Conservation (phyloP, 1,140 invertebrate genomes). For the Pseudomyrmex sp. region DNA sequence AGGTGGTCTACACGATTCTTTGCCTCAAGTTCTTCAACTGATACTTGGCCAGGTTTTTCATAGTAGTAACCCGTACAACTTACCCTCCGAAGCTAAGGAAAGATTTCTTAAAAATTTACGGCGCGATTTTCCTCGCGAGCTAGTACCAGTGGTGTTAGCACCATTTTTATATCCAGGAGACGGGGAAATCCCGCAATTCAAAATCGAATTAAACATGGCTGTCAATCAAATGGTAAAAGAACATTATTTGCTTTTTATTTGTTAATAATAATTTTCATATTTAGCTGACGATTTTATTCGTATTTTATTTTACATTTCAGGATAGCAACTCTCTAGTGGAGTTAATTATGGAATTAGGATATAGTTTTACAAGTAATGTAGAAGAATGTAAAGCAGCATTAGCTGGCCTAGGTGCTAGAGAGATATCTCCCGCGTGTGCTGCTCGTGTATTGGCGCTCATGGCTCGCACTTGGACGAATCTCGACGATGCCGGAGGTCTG, state of each 20-base stretch:
- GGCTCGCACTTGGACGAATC: slow-evolving; percentile 91
- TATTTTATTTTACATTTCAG: slow-evolving; percentile 75
- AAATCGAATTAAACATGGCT: slow-evolving; percentile 85
- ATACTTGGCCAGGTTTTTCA: slow-evolving; percentile 89
- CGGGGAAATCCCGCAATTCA: slow-evolving; percentile 89
- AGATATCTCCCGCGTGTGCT: slow-evolving; percentile 92
- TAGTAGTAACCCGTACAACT: slow-evolving; percentile 85
- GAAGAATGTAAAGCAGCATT: slow-evolving; percentile 96
- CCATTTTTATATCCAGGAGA: slow-evolving; percentile 94
- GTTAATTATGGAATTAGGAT: slow-evolving; percentile 95
- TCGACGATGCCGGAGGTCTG: slow-evolving; percentile 89
- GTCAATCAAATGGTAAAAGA: slow-evolving; percentile 87
- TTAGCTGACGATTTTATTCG: background rate
- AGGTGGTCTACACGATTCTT: slow-evolving; percentile 94
- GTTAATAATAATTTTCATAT: background rate
- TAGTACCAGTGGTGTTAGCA: slow-evolving; percentile 94
- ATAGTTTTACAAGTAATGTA: slow-evolving; percentile 93
- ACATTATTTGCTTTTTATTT: background rate
- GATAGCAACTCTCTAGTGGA: slow-evolving; percentile 91
- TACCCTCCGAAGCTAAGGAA: slow-evolving; percentile 90
- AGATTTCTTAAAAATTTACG: slow-evolving; percentile 92
- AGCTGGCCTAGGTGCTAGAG: slow-evolving; percentile 90
- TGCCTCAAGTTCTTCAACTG: slow-evolving; percentile 94
- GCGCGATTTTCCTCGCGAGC: slow-evolving; percentile 94
- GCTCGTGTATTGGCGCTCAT: slow-evolving; percentile 95